These are phyloP conservation scores for Parnassius mnemosyne DNA, from an alignment of 2,888 invertebrate species.

Conservation along the genomic window DNA sequence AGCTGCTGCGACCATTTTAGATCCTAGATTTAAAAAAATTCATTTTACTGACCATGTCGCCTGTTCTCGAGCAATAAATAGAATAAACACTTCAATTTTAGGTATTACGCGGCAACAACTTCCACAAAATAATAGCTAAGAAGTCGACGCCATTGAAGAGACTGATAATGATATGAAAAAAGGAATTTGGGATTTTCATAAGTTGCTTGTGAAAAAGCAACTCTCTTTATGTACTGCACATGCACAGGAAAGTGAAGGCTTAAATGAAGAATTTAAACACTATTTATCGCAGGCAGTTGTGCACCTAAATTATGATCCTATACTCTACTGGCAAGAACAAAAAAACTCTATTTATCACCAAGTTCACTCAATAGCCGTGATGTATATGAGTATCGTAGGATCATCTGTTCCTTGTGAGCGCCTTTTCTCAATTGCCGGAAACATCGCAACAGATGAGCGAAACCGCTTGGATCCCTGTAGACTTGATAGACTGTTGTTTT, in stretches of 20 bases:
- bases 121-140: constrained; percentile 36
- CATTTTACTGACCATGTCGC: constrained; percentile 35
- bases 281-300: constrained; percentile 44
- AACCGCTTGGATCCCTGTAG: constrained; percentile 34
- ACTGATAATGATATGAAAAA: constrained; percentile 29
- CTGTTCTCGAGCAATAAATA: constrained; percentile 33
- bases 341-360: constrained; percentile 39
- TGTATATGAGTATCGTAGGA: constrained; percentile 34
- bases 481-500: constrained; percentile 34
- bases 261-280: constrained; percentile 40
- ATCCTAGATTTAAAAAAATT: constrained; percentile 37
- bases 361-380: constrained; percentile 37
- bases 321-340: constrained; percentile 43
- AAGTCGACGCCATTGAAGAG: constrained; percentile 31
- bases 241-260: constrained; percentile 36
- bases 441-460: constrained; percentile 3
- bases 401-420: constrained; percentile 34
- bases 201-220: constrained; percentile 36
- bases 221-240: constrained; percentile 31
- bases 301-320: constrained; percentile 40
- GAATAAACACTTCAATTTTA: constrained; percentile 36
- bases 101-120: constrained; percentile 33
- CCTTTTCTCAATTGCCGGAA: constrained; percentile 26
- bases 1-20: constrained; percentile 36
- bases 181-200: constrained; percentile 30